Evolutionary conservation across 2,797 vertebrate genomes (phyloP).

Genomic region (Rousettus madagascariensis): DNA sequence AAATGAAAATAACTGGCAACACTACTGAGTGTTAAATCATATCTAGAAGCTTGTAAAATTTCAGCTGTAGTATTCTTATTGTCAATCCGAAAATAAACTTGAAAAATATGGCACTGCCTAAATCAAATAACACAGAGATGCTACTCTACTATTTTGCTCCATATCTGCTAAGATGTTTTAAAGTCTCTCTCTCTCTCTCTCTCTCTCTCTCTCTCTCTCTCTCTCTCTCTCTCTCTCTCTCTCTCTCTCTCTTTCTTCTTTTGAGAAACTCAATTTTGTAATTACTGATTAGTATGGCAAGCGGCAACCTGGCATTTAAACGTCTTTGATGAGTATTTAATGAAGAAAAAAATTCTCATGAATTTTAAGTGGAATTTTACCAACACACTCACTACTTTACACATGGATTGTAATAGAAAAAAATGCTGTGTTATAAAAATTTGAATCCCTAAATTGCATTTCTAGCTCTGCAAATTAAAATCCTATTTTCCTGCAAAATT

Average conservation of each 20-base stretch:
- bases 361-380: slow-evolving; percentile 7
- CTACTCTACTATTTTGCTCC: neutral
- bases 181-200: neutral
- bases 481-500: neutral
- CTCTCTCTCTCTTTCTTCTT: neutral
- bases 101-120: neutral
- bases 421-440: neutral
- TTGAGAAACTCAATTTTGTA: neutral
- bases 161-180: neutral
- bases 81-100: neutral
- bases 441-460: neutral
- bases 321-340: neutral
- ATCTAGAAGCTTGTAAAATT: neutral
- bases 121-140: neutral
- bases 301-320: neutral
- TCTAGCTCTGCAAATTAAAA: neutral
- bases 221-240: neutral
- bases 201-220: neutral
- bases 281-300: neutral
- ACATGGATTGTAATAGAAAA: neutral
- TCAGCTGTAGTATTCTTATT: neutral
- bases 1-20: neutral
- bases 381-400: neutral
- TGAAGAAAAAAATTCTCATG: neutral
- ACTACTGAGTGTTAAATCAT: slow-evolving; percentile 1